phyloP scores from a whole-genome alignment of 2,888 invertebrate genomes.

The Thereva unica region DNA sequence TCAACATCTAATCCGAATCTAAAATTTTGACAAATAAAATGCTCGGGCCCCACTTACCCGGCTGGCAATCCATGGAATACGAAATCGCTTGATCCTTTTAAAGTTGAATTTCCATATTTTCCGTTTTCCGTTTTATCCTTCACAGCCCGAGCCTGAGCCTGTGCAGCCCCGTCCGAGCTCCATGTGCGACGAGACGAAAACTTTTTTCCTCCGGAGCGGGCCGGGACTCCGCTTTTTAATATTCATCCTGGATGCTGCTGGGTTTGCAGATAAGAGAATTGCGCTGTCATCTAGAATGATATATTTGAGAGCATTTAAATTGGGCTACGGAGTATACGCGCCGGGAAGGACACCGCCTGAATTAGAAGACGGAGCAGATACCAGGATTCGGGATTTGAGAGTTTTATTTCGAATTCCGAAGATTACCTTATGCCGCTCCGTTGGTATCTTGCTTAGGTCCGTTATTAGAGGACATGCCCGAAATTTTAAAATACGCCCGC shows the following conservation, averaged over 20 bases:
- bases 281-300: conserved; percentile 71
- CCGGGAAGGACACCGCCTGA: conserved; percentile 33
- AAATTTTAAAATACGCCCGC: too few relatives aligned
- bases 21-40: conserved; percentile 35
- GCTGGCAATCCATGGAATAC: conserved; percentile 26
- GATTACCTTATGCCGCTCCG: background rate
- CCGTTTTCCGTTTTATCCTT: conserved; percentile 26
- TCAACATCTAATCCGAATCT: conserved; percentile 33
- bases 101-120: conserved; percentile 35
- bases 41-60: conserved; percentile 24
- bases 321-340: conserved; percentile 48
- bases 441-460: too few relatives aligned
- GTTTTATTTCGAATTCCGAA: conserved; percentile 29
- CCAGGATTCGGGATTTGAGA: conserved; percentile 8
- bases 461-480: too few relatives aligned
- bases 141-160: conserved; percentile 13
- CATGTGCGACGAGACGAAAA: conserved; percentile 27
- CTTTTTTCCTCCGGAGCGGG: conserved; percentile 30
- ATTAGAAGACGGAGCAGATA: conserved; percentile 33
- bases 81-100: conserved; percentile 37
- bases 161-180: conserved; percentile 16
- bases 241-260: conserved; percentile 50
- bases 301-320: conserved; percentile 63
- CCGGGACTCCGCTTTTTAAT: conserved; percentile 43
- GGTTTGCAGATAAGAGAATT: conserved; percentile 67